These are phyloP conservation scores for Teleopsis dalmanni DNA, from an alignment of 1,140 invertebrate species.

Conservation along the genomic window DNA sequence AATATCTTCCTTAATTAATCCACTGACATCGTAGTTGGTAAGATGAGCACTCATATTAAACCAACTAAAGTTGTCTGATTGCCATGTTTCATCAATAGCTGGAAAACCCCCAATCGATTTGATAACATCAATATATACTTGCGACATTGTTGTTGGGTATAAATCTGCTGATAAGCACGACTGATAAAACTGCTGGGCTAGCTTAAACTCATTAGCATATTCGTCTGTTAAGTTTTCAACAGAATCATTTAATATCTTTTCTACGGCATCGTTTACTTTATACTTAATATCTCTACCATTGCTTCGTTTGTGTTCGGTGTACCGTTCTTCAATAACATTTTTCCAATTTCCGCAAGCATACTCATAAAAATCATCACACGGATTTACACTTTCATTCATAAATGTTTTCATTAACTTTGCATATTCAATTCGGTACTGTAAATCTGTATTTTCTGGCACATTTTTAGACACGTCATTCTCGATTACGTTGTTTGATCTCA, in stretches of 20 bases:
- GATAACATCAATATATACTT: constrained; percentile 34
- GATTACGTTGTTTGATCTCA: too few species aligned
- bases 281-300: constrained; percentile 32
- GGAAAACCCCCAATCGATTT: constrained; percentile 35
- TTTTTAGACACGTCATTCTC: too few species aligned
- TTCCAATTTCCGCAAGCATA: constrained; percentile 57
- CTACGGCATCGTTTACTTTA: constrained; percentile 17
- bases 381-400: constrained; percentile 53
- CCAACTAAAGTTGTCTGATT: constrained; percentile 28
- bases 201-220: constrained; percentile 20
- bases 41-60: constrained; percentile 38
- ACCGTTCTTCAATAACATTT: constrained; percentile 19
- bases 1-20: constrained; percentile 23
- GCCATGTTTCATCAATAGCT: constrained; percentile 27
- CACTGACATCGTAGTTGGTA: constrained; percentile 23
- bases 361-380: constrained; percentile 66
- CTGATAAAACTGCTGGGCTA: constrained; percentile 31
- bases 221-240: not conserved
- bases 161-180: constrained; percentile 23
- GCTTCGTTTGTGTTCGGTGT: constrained; percentile 20
- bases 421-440: constrained; percentile 15
- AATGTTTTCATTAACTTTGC: constrained; percentile 42
- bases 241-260: constrained; percentile 7
- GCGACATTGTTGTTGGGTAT: constrained; percentile 22
- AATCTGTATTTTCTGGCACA: too few species aligned